Base-by-base conservation (phyloP, 2,888 invertebrate genomes). In the Machimus atricapillus region DNA sequence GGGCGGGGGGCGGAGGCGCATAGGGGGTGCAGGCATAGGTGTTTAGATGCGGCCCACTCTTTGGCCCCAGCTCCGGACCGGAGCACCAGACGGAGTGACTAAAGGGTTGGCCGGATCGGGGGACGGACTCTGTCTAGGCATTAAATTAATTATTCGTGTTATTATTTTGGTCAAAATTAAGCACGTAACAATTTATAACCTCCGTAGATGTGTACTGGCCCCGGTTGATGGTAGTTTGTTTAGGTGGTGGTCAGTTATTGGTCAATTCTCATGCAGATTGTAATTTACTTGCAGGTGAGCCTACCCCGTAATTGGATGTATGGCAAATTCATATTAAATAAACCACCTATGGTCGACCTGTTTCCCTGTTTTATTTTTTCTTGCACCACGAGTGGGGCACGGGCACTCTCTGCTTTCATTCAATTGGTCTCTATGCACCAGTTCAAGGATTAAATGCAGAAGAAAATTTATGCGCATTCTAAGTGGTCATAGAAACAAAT, bases 121-220 rank as follows among this genome's bases (percentile, higher is more conserved):
- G 77, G 82, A 37, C 8, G 34, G 82, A 58, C 58, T 58, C 34
- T 77, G 81, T 87, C 83, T 77, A 81, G 76, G 87, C 86, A 87
- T 86, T 89, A 88, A 89, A 90, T 90, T 89, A 90, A 90, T 90
- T 90, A 89, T 89, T 88, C 87, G 83, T 90, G 89, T 89, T 90
- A 89, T 90, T 89, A 89, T 89, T 90, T 89, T 90, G 89, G 89
- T 90, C 89, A 89, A 89, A 89, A 89, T 89, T 89, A 89, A 89
- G 89, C 89, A 89, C 88, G 88, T 87, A 88, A 89, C 89, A 89
- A 89, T 90, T 90, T 89, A 90, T 90, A 89, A 89, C 89, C 88
- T 56, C 77, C 77, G 58, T 86, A 86, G 58, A 86, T 86, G 86
- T 76, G 77, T 74, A 77, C 76, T 9, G 31, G 85, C 46, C 73